Conservation (phyloP, 2,888 invertebrate genomes). For the Latheticus oryzae region DNA sequence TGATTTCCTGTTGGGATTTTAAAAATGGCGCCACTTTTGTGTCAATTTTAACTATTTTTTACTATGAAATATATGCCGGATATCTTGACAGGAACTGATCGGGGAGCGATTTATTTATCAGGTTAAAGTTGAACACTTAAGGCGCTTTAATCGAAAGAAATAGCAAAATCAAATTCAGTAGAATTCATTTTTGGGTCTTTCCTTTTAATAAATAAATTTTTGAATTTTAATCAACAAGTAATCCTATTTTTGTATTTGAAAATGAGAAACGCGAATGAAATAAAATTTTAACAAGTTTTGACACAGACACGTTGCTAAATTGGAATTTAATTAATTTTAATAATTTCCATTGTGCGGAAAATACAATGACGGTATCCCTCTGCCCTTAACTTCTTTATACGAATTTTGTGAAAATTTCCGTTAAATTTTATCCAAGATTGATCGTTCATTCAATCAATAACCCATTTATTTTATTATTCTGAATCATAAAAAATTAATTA, state of each 20-base stretch:
- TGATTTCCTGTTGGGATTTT: slow-evolving; percentile 42
- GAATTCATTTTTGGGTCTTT: background rate
- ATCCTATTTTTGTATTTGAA: slow-evolving; percentile 5
- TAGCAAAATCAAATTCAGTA: background rate
- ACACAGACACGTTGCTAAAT: slow-evolving; percentile 5
- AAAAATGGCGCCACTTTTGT: slow-evolving; percentile 43
- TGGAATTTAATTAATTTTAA: slow-evolving; percentile 30
- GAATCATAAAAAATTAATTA: no score
- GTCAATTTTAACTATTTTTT: slow-evolving; percentile 27
- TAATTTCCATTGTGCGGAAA: slow-evolving; percentile 27
- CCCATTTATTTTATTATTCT: slow-evolving; percentile 39
- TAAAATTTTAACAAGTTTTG: background rate
- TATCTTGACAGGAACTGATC: slow-evolving; percentile 36
- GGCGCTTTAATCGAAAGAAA: slow-evolving; percentile 16
- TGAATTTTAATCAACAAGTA: slow-evolving; percentile 38
- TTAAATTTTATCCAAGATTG: slow-evolving; percentile 27
- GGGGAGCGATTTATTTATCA: slow-evolving; percentile 47
- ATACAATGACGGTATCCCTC: slow-evolving; percentile 19
- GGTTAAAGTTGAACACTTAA: slow-evolving; percentile 42
- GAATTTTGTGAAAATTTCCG: slow-evolving; percentile 27
- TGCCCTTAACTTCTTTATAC: slow-evolving; percentile 15
- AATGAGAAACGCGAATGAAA: no score
- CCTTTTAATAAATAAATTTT: slow-evolving; percentile 1
- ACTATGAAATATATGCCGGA: slow-evolving; percentile 38
- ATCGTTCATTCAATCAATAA: slow-evolving; percentile 36